Percentiles rank a stretch among this genome's conserved stretches.
These are phyloP conservation scores for Malthinus flaveolus DNA, from an alignment of 2,888 invertebrate genomes.

Conservation along the genomic window DNA sequence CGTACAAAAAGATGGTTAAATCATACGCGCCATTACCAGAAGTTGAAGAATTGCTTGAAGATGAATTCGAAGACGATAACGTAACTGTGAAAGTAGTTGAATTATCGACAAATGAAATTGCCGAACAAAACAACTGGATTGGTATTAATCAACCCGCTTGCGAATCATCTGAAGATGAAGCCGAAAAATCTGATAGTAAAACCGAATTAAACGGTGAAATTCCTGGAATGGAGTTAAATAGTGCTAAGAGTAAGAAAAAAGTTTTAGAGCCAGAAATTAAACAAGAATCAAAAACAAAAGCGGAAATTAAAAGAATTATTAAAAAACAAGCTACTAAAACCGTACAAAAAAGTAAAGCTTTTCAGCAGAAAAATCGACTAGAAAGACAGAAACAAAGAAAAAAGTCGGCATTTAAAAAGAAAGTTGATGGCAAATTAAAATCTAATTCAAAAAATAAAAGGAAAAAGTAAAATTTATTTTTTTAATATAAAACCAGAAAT, in stretches of 20 bases:
- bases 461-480: slow-evolving; percentile 8
- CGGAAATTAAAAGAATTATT: slow-evolving; percentile 70
- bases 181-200: slow-evolving; percentile 39
- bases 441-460: slow-evolving; percentile 50
- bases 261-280: slow-evolving; percentile 47
- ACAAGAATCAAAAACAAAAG: slow-evolving; percentile 57
- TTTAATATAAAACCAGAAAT: neutral
- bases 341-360: slow-evolving; percentile 76
- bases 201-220: slow-evolving; percentile 46
- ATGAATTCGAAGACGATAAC: slow-evolving; percentile 76
- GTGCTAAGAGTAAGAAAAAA: slow-evolving; percentile 39
- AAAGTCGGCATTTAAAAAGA: slow-evolving; percentile 59
- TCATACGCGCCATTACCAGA: slow-evolving; percentile 73
- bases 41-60: slow-evolving; percentile 66
- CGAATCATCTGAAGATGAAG: slow-evolving; percentile 40
- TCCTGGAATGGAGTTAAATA: slow-evolving; percentile 57
- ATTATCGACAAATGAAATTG: slow-evolving; percentile 69
- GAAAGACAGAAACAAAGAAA: slow-evolving; percentile 73
- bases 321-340: slow-evolving; percentile 73
- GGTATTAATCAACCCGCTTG: slow-evolving; percentile 66
- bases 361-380: slow-evolving; percentile 73
- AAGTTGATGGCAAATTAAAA: slow-evolving; percentile 48
- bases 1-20: slow-evolving; percentile 73
- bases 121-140: slow-evolving; percentile 72
- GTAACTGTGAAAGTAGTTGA: slow-evolving; percentile 80